A percentile compares a stretch with the other conserved stretches of the same genome.
Conservation (phyloP, 2,113 vertebrate species). For the Melanerpes aurifrons region DNA sequence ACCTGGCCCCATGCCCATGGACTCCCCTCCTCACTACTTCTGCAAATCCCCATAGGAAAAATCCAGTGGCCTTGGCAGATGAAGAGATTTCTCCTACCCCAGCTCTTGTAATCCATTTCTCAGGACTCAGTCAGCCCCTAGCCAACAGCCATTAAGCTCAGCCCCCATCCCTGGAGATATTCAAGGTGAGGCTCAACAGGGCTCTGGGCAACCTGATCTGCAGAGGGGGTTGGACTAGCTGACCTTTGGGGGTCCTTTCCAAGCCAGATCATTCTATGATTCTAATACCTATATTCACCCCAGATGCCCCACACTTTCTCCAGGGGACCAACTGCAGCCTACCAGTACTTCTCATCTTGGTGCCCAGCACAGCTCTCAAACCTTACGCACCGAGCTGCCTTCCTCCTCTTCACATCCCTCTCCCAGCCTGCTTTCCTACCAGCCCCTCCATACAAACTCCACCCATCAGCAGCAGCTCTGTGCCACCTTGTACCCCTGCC, state of each 20-base stretch:
- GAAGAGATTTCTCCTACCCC: background rate
- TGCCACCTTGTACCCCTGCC: background rate
- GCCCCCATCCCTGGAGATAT: too few relatives aligned
- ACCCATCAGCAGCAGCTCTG: background rate
- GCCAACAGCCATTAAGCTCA: background rate
- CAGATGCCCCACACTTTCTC: background rate
- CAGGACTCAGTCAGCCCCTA: background rate
- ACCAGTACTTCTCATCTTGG: background rate
- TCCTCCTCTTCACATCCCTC: background rate
- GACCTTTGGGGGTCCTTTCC: too few relatives aligned
- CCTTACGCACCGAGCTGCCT: background rate
- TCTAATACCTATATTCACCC: background rate
- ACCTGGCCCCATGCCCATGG: background rate
- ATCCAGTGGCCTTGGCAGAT: background rate
- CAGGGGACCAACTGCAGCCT: background rate
- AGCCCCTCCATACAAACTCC: background rate
- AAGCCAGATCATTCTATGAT: background rate
- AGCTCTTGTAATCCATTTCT: background rate
- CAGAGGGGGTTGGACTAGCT: too few relatives aligned
- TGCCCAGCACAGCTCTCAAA: background rate
- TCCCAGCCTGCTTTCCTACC: background rate
- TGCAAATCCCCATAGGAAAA: background rate
- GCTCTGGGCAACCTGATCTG: too few relatives aligned
- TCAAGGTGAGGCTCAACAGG: too few relatives aligned
- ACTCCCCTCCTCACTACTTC: background rate